Base-by-base conservation (phyloP, 2,113 vertebrate genomes). In the Campylomormyrus tamandua region DNA sequence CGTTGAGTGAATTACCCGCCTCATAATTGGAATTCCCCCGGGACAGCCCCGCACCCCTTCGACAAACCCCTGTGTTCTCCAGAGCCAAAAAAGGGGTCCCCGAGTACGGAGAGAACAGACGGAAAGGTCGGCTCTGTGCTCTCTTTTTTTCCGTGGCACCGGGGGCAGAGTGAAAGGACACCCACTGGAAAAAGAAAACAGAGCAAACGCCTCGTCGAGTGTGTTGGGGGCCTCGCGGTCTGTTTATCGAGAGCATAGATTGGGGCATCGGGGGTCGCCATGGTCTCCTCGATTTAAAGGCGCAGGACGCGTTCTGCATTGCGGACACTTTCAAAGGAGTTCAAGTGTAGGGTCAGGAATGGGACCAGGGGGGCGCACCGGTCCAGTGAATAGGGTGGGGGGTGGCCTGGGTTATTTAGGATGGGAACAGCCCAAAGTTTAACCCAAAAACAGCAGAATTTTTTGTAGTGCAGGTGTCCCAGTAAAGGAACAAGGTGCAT, bases 221-320 rank as follows among this genome's bases (percentile, higher is more conserved):
- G 48, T 24, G 35, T 77, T 31, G n/a, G n/a, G 91, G 91, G 49
- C 70, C 92, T 93, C 91, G 92, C 93, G 90, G 93, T 92, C 91
- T 93, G 92, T 95, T 95, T 95, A 95, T 95, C 88, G 91, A 94
- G 94, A 91, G 91, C 92, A 88, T 91, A 92, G 92, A 94, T 94
- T 92, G 87, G 58, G 87, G 92, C 84, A 93, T 93, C 93, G 92
- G 90, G 89, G 5, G 95, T 95, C 91, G 90, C 95, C 93, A 93
- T 94, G 94, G 95, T 92, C 94, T 90, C 93, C 83, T 89, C 89
- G 85, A 83, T 90, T 83, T 90, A 90, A 90, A 91, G 83, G 56
- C 70, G 88, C 83, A 48, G 74, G 89, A 92, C 94, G 92, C 90
- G 93, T 92, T 94, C 93, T 92, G 62, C 62, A 93, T 91, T 93